Evolutionary conservation across 2,797 vertebrate species (phyloP).

Genomic region (Sparidentex hasta): DNA sequence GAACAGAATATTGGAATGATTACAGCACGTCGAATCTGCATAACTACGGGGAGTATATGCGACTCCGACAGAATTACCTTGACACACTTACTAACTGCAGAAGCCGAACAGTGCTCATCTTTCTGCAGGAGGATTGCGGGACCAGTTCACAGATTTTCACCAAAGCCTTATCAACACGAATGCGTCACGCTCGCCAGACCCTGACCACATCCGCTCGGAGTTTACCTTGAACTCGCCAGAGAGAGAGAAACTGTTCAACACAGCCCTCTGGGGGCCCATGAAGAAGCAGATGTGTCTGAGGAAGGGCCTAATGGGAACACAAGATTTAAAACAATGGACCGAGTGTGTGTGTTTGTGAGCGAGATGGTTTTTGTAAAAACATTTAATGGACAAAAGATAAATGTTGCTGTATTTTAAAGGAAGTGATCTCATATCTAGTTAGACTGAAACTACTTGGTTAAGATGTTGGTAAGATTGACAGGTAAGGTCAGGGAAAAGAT

Average conservation of each 20-base stretch:
- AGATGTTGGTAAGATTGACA: background rate
- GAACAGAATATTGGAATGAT: conserved; percentile 65
- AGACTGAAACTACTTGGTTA: background rate
- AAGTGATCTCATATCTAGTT: background rate
- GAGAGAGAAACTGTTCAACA: conserved; percentile 32
- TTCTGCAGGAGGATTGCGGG: conserved; percentile 1
- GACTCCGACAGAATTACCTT: conserved; percentile 55
- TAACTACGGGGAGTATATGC: conserved; percentile 49
- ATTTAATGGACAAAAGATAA: background rate
- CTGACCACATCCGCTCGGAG: conserved; percentile 51
- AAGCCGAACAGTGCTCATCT: conserved; percentile 16
- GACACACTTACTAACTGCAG: conserved; percentile 38
- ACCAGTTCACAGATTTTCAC: conserved; percentile 29
- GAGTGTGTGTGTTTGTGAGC: background rate
- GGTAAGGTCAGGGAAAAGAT: background rate
- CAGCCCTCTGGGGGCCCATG: conserved; percentile 41
- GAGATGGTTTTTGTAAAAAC: background rate
- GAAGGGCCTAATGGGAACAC: conserved; percentile 56
- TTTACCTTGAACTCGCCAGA: conserved; percentile 63
- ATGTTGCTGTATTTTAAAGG: background rate
- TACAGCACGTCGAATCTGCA: conserved; percentile 59
- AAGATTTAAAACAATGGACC: conserved; percentile 13
- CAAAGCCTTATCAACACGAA: conserved; percentile 22
- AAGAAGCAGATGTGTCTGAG: conserved; percentile 67
- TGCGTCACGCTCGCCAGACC: conserved; percentile 28